phyloP scores from a whole-genome alignment of 1,140 invertebrate genomes.

The Andricus grossulariae region DNA sequence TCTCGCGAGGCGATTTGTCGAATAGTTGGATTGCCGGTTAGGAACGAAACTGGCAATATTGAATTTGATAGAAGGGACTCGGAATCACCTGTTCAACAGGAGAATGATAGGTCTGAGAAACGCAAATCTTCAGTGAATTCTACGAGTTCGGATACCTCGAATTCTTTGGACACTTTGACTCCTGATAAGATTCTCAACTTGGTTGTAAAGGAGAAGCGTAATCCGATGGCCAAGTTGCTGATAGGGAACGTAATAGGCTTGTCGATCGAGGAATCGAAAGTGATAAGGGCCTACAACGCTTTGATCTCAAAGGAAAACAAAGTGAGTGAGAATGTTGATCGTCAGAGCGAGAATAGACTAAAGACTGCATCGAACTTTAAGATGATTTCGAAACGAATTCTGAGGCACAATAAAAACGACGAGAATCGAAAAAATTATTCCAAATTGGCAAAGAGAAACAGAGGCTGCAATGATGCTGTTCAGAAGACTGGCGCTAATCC shows the following conservation, averaged over 20 bases:
- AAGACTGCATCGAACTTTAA: conserved; percentile 27
- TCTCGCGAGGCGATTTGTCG: conserved; percentile 20
- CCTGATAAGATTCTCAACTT: conserved; percentile 67
- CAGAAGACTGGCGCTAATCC: not conserved
- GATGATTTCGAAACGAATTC: conserved; percentile 17
- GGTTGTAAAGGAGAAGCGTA: conserved; percentile 64
- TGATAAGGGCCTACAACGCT: conserved; percentile 57
- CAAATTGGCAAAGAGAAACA: conserved; percentile 3
- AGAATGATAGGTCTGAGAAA: not conserved
- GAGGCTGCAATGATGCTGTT: conserved; percentile 1
- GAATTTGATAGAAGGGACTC: not conserved
- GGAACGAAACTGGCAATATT: conserved; percentile 21
- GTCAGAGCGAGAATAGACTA: not conserved
- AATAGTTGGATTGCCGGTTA: not conserved
- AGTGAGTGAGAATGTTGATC: conserved; percentile 37
- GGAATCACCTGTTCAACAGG: not conserved
- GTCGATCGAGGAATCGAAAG: conserved; percentile 56
- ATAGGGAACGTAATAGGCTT: conserved; percentile 70
- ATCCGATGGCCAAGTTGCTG: conserved; percentile 69
- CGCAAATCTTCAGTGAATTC: conserved; percentile 6
- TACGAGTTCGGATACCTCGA: conserved; percentile 23
- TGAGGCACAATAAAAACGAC: conserved; percentile 16
- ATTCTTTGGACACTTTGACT: conserved; percentile 58
- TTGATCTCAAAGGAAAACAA: conserved; percentile 46
- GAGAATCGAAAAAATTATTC: conserved; percentile 20